Base-by-base conservation (phyloP, 2,888 invertebrate genomes). In the Leptopilina syphax region DNA sequence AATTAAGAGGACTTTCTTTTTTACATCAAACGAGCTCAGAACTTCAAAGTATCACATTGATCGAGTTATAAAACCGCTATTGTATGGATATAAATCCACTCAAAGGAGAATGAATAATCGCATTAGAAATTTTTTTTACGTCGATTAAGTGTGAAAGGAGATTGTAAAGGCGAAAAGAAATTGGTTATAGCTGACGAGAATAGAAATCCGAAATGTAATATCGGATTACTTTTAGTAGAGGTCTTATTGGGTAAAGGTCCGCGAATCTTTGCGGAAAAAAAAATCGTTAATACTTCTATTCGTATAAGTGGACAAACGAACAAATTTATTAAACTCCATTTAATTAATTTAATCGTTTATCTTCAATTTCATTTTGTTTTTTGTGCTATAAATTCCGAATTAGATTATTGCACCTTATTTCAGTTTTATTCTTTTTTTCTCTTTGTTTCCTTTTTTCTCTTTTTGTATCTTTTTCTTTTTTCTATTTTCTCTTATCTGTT, bases 81-180 rank as follows among this genome's bases (percentile, higher is more conserved):
- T 41, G n/a, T 9, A 18, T 6, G n/a, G 18, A 68, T 68, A 68
- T 1, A 44, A 70, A 70, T 70, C 54, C 13, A 54, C 50, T 50
- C 50, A 54, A 7, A 50, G 50, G 13, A 50, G 54, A 27, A 70
- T 4, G 70, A n/a, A 54, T 70, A 70, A 70, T 57, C 70, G 70
- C 34, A 27, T 70, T 70, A 70, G 13, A 70, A 18, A 13, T 70
- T 54, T 70, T 54, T 67, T 67, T 70, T 27, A 70, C 70, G 54
- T 54, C 54, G 70, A 54, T n/a, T 70, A 54, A 13, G 24, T 70
- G 13, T 54, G 50, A 70, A 50, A 70, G 34, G 70, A 44, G 18
- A n/a, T 63, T 6, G n/a, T 13, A 60, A 60, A 27, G 27, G 27
- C 27, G 27, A 27, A 27, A 60, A 13, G 60, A 60, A 57, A 57